Conservation (phyloP, 1,140 invertebrate genomes). For the Chelonus insularis region DNA sequence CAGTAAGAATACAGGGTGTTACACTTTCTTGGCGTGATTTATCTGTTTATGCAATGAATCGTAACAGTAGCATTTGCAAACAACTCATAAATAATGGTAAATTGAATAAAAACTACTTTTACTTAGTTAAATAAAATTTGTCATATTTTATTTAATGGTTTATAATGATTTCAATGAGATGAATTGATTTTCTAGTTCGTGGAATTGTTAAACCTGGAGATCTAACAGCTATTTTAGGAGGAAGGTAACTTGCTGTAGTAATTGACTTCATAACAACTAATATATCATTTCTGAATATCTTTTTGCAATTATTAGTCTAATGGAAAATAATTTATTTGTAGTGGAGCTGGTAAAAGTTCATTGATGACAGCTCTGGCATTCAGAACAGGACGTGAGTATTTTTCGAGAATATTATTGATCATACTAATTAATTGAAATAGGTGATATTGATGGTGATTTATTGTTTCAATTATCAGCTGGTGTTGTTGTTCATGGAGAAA, state of each 20-base stretch:
- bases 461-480: slow-evolving; percentile 57
- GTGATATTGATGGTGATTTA: not conserved
- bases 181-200: too few species aligned
- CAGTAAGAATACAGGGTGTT: slow-evolving; percentile 26
- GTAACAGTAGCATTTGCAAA: slow-evolving; percentile 40
- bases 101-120: not conserved
- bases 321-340: too few species aligned
- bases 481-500: slow-evolving; percentile 75
- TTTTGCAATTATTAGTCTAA: too few species aligned
- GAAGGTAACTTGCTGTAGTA: slow-evolving; percentile 73
- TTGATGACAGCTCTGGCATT: slow-evolving; percentile 87
- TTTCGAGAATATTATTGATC: not conserved
- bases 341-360: slow-evolving; percentile 94
- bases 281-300: too few species aligned
- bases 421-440: not conserved
- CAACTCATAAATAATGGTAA: slow-evolving; percentile 51
- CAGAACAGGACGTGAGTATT: slow-evolving; percentile 67
- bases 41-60: slow-evolving; percentile 47
- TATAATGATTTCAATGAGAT: too few species aligned
- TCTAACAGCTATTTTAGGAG: slow-evolving; percentile 87
- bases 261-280: too few species aligned
- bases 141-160: too few species aligned
- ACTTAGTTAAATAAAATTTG: not conserved
- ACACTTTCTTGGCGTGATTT: slow-evolving; percentile 49
- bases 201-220: slow-evolving; percentile 80